Conservation (phyloP, 2,113 vertebrate genomes). For the Natator depressus region DNA sequence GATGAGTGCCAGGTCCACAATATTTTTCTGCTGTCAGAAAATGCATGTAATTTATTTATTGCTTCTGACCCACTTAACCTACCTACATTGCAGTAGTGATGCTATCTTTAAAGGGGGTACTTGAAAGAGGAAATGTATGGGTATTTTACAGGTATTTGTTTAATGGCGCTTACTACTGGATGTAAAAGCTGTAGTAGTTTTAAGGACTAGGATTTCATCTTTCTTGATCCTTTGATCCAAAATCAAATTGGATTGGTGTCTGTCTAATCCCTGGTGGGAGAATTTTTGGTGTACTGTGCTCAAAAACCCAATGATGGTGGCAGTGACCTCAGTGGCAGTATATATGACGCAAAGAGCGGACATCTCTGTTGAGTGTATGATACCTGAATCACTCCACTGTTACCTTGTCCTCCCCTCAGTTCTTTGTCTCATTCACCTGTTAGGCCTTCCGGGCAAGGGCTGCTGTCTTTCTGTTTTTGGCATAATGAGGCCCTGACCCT, state of each 20-base stretch:
- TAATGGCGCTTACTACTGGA: neutral
- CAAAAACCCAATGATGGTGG: neutral
- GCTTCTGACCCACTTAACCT: neutral
- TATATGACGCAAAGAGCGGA: neutral
- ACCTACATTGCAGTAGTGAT: neutral
- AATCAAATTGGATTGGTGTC: neutral
- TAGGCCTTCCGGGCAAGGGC: neutral
- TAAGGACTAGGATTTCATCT: neutral
- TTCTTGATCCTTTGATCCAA: neutral
- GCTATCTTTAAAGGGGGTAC: neutral
- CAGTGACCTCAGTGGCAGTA: neutral
- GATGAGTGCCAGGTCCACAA: conserved; percentile 9
- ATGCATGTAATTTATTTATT: conserved; percentile 43
- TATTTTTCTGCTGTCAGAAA: conserved; percentile 51
- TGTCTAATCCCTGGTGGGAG: neutral
- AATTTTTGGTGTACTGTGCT: neutral
- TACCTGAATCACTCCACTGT: neutral
- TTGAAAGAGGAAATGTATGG: too few species aligned
- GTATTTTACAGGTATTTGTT: neutral
- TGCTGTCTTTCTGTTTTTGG: neutral
- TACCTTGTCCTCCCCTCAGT: neutral
- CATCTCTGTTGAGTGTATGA: neutral
- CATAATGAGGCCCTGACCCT: neutral
- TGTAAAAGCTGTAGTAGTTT: neutral
- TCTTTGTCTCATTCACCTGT: neutral